A percentile compares a stretch with the other conserved stretches of the same genome.
Evolutionary conservation across 2,797 vertebrate genomes (phyloP).

Genomic region (Centroberyx gerrardi): DNA sequence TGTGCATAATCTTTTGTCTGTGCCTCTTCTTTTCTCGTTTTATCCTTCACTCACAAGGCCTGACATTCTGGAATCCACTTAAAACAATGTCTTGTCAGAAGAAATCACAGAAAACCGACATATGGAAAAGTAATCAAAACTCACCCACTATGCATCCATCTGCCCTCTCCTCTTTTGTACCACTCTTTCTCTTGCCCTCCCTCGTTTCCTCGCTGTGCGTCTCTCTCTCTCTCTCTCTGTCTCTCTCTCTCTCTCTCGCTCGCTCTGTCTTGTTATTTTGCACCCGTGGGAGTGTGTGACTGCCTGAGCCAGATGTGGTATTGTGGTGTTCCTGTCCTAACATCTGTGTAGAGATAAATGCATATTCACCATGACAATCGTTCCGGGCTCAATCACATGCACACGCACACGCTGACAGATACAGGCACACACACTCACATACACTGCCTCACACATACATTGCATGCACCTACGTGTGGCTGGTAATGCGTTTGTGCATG

Average conservation of each 20-base stretch:
- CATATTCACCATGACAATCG: neutral
- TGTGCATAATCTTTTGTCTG: conserved; percentile 63
- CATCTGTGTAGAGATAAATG: conserved; percentile 38
- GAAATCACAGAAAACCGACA: conserved; percentile 58
- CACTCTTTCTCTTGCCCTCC: conserved; percentile 7
- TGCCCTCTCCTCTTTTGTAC: conserved; percentile 29
- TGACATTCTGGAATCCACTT: conserved; percentile 57
- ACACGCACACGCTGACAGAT: neutral
- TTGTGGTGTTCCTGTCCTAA: conserved; percentile 10
- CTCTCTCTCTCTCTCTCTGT: neutral
- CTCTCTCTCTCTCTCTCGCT: neutral
- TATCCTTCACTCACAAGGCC: conserved; percentile 55
- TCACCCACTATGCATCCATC: conserved; percentile 38
- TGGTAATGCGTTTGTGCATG: neutral
- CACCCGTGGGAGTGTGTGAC: conserved; percentile 28
- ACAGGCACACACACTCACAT: neutral
- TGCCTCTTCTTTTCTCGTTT: conserved; percentile 50
- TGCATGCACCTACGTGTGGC: neutral
- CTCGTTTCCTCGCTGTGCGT: neutral
- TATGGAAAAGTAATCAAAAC: conserved; percentile 52
- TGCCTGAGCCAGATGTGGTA: conserved; percentile 62
- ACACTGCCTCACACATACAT: neutral
- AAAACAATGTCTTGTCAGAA: conserved; percentile 50
- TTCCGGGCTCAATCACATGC: neutral
- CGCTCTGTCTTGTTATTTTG: conserved; percentile 27